Evolutionary conservation across 2,888 invertebrate species (phyloP).

Genomic region (Kryphioiulus occultus): DNA sequence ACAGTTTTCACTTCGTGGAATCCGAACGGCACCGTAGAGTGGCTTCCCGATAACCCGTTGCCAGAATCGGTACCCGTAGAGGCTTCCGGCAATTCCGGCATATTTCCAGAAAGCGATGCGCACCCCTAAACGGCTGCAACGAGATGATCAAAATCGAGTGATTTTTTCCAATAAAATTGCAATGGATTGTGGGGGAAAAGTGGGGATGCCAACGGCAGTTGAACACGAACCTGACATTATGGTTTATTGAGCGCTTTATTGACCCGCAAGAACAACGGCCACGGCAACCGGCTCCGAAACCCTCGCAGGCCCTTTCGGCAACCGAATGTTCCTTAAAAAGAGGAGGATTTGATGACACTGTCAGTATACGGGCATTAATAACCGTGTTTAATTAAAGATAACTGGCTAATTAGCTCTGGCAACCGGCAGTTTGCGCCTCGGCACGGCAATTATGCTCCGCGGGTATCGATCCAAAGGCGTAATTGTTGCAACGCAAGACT

Average conservation of each 20-base stretch:
- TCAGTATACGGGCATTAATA: neutral
- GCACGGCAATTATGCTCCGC: neutral
- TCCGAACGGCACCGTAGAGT: neutral
- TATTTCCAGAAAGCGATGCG: conserved; percentile 4
- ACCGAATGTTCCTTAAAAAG: neutral
- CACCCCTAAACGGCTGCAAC: neutral
- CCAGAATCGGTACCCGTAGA: neutral
- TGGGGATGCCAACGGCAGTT: neutral
- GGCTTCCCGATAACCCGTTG: neutral
- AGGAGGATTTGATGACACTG: neutral
- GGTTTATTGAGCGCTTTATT: conserved; percentile 26
- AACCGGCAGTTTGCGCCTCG: neutral
- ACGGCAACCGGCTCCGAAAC: neutral
- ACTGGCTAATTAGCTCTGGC: neutral
- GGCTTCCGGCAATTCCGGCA: neutral
- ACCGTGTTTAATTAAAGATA: neutral
- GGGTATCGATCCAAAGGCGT: neutral
- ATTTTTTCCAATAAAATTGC: conserved; percentile 33
- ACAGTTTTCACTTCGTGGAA: neutral
- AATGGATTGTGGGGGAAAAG: conserved; percentile 24
- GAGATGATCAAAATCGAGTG: neutral
- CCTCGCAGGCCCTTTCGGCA: neutral
- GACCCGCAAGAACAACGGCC: neutral
- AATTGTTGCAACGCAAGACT: neutral
- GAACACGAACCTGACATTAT: conserved; percentile 22